Conservation (phyloP, 2,797 vertebrate species). For the Sebastes oblongus region DNA sequence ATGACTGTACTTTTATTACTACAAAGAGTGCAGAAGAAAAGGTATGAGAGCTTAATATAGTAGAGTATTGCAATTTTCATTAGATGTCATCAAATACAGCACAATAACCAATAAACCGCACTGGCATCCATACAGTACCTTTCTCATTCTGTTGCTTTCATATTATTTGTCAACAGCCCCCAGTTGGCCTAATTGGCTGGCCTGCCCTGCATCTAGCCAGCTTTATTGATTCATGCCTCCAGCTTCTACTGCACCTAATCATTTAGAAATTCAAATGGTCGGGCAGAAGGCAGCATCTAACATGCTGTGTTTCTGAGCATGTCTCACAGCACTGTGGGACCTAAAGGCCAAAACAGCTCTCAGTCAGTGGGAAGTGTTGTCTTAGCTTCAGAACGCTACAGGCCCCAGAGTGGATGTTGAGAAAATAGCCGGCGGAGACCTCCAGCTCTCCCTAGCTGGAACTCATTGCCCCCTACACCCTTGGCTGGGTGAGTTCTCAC, state of each 20-base stretch:
- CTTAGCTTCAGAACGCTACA: constrained; percentile 55
- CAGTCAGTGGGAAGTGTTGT: constrained; percentile 63
- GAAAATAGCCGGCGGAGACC: constrained; percentile 76
- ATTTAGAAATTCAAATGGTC: constrained; percentile 68
- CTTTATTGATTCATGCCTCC: constrained; percentile 68
- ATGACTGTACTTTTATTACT: constrained; percentile 8
- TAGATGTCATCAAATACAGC: constrained; percentile 16
- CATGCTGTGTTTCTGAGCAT: constrained; percentile 19
- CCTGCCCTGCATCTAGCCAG: constrained; percentile 54
- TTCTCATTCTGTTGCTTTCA: constrained; percentile 29
- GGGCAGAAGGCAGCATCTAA: constrained; percentile 25
- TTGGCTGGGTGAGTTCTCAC: constrained; percentile 67
- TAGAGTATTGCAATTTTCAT: constrained; percentile 24
- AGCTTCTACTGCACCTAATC: constrained; percentile 63
- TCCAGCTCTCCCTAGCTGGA: constrained; percentile 63
- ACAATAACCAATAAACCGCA: constrained; percentile 11
- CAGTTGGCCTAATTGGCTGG: constrained; percentile 61
- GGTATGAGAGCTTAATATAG: not conserved
- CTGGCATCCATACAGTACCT: not conserved
- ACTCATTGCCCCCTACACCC: constrained; percentile 72
- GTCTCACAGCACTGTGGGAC: constrained; percentile 21
- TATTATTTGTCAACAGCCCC: constrained; percentile 57
- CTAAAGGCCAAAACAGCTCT: constrained; percentile 27
- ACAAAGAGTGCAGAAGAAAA: constrained; percentile 11
- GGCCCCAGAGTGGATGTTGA: constrained; percentile 34